These are phyloP conservation scores for Scelioninae gen. 2 DNA, from an alignment of 2,888 invertebrate species.

Conservation along the genomic window DNA sequence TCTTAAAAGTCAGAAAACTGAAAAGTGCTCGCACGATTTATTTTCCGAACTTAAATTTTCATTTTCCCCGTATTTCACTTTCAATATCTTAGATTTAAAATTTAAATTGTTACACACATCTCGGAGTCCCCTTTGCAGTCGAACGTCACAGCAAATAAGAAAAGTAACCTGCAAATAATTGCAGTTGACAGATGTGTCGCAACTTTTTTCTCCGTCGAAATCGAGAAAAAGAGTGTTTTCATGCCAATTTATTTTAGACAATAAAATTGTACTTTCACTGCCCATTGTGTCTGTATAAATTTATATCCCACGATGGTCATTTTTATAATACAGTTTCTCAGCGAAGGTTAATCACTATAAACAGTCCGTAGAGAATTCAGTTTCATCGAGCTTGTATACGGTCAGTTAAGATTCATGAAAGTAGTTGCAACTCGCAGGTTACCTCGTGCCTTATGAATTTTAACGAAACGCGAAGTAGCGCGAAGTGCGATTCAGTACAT, in stretches of 20 bases:
- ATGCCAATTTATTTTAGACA: slow-evolving; percentile 52
- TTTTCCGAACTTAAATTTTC: no score
- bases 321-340: slow-evolving; percentile 38
- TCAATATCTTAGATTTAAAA: no score
- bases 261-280: slow-evolving; percentile 49
- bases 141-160: slow-evolving; percentile 8
- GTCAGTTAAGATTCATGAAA: slow-evolving; percentile 58
- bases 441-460: slow-evolving; percentile 39
- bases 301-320: slow-evolving; percentile 33
- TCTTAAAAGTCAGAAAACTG: no score
- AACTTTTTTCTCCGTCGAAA: slow-evolving; percentile 13
- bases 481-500: neutral
- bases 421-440: slow-evolving; percentile 23
- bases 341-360: slow-evolving; percentile 51
- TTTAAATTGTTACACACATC: no score
- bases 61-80: no score
- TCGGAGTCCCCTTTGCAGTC: neutral
- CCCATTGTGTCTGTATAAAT: slow-evolving; percentile 37
- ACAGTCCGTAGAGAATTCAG: slow-evolving; percentile 48
- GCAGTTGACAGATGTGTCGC: slow-evolving; percentile 33
- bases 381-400: slow-evolving; percentile 45
- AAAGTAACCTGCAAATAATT: slow-evolving; percentile 20
- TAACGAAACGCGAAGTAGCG: slow-evolving; percentile 22
- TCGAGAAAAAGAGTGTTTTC: slow-evolving; percentile 46
- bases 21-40: no score